phyloP scores from a whole-genome alignment of 1,140 invertebrate species.

The Drosophila persimilis region DNA sequence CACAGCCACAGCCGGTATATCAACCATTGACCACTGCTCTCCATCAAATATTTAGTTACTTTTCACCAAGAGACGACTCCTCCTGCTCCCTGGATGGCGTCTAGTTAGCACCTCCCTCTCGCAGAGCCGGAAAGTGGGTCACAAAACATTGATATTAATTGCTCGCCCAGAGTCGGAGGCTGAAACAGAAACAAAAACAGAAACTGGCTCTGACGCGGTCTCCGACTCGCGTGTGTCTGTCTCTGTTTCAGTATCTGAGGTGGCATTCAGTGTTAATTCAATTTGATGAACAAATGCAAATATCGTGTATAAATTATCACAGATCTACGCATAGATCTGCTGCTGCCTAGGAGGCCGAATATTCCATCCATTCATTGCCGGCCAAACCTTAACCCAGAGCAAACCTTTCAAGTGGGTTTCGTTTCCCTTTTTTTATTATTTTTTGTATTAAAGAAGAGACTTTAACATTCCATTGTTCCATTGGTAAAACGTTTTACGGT shows the following conservation, averaged over 20 bases:
- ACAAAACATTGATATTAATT: conserved; percentile 50
- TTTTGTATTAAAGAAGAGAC: conserved; percentile 38
- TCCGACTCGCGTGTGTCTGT: conserved; percentile 1
- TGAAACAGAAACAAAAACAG: conserved; percentile 30
- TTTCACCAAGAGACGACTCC: conserved; percentile 39
- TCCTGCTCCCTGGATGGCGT: conserved; percentile 9
- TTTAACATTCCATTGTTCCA: conserved; percentile 45
- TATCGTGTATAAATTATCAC: conserved; percentile 71
- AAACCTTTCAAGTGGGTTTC: conserved; percentile 50
- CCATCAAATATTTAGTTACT: conserved; percentile 46
- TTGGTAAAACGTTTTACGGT: conserved; percentile 50
- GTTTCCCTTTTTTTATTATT: conserved; percentile 51
- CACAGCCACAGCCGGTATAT: neutral
- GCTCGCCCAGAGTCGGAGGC: conserved; percentile 10
- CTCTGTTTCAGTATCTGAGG: neutral
- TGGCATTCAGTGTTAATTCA: conserved; percentile 58
- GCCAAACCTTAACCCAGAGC: conserved; percentile 51
- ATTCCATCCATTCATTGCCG: conserved; percentile 23
- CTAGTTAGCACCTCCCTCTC: conserved; percentile 63
- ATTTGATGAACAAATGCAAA: conserved; percentile 76
- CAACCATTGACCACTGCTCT: conserved; percentile 19
- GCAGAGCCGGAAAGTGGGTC: conserved; percentile 64
- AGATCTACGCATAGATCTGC: conserved; percentile 5
- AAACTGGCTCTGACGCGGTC: conserved; percentile 15
- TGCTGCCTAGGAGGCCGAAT: conserved; percentile 26